A percentile compares a stretch with the other conserved stretches of the same genome.
These are phyloP conservation scores for Acromyrmex echinatior DNA, from an alignment of 1,140 invertebrate genomes.

Conservation along the genomic window DNA sequence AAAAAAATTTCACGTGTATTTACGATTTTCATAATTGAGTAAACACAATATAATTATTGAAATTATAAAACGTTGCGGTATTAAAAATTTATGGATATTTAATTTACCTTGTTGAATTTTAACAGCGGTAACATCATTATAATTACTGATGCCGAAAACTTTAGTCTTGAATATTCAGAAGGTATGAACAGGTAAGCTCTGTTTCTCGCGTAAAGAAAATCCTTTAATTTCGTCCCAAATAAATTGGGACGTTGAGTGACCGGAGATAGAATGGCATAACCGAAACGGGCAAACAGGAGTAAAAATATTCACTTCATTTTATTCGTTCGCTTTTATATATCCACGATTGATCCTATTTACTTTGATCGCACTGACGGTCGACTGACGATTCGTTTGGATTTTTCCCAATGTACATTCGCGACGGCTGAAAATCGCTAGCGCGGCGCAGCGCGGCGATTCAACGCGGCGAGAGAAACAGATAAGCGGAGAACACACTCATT, in stretches of 20 bases:
- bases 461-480: constrained; percentile 6
- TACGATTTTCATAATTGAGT: neutral
- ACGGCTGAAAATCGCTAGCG: neutral
- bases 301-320: neutral
- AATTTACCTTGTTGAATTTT: constrained; percentile 45
- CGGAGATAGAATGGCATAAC: neutral
- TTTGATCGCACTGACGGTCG: neutral
- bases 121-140: constrained; percentile 42
- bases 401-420: constrained; percentile 8
- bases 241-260: constrained; percentile 5
- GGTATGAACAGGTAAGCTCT: constrained; percentile 26
- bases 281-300: neutral
- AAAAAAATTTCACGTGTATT: neutral
- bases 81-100: constrained; percentile 33
- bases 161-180: constrained; percentile 51
- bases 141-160: constrained; percentile 50
- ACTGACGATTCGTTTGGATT: constrained; percentile 5
- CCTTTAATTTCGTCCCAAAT: constrained; percentile 42
- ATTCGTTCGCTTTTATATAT: neutral
- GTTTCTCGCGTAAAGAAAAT: neutral
- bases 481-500: constrained; percentile 26
- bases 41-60: neutral
- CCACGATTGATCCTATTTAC: neutral
- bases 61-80: constrained; percentile 25
- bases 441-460: too few relatives aligned